Conservation (phyloP, 2,113 vertebrate genomes). For the Cyprinodon tularosa region DNA sequence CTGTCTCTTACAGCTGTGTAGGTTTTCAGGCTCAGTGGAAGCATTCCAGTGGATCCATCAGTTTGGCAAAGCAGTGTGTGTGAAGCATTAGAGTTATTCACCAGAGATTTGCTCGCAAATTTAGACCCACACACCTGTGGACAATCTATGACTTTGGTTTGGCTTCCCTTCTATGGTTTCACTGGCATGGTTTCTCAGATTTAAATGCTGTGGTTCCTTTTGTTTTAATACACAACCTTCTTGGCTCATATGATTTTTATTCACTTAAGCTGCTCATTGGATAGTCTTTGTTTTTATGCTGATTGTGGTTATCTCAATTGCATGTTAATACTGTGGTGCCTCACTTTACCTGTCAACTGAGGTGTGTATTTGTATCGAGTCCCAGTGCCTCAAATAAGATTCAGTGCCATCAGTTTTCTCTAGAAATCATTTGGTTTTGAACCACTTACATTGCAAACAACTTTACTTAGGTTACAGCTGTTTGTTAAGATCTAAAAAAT, state of each 20-base stretch:
- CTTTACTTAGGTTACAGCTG: neutral
- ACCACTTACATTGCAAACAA: too few species aligned
- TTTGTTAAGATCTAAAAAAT: neutral
- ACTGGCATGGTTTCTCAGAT: conserved; percentile 39
- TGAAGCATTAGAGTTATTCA: conserved; percentile 69
- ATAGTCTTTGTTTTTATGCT: conserved; percentile 11
- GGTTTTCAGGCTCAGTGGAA: conserved; percentile 73
- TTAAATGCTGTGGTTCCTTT: conserved; percentile 19
- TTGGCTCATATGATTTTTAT: conserved; percentile 17
- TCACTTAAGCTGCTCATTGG: conserved; percentile 13
- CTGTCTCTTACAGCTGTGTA: conserved; percentile 55
- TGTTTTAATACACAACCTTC: conserved; percentile 15
- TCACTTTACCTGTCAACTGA: neutral
- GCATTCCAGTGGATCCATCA: conserved; percentile 79
- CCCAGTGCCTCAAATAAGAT: neutral
- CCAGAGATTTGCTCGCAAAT: conserved; percentile 46
- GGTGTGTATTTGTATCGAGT: neutral
- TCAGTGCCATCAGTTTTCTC: neutral
- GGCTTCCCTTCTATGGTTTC: conserved; percentile 38
- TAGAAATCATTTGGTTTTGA: neutral
- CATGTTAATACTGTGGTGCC: conserved; percentile 7
- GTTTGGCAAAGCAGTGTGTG: conserved; percentile 73
- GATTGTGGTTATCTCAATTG: conserved; percentile 53
- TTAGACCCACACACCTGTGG: conserved; percentile 49
- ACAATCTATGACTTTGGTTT: conserved; percentile 57